phyloP scores from a whole-genome alignment of 2,797 vertebrate genomes.

The Trichosurus vulpecula region DNA sequence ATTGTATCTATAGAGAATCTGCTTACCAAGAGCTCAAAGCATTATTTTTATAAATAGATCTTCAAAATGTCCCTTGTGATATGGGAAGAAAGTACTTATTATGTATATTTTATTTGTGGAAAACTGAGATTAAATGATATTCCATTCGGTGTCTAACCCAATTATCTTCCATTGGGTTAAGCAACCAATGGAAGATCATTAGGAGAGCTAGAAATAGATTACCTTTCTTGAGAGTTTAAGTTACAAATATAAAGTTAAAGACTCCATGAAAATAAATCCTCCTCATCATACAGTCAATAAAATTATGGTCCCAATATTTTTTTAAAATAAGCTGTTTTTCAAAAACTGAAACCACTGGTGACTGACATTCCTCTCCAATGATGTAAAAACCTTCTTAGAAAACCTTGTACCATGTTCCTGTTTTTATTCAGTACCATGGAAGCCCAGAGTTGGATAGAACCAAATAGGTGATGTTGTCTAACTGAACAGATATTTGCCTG shows the following conservation, averaged over 20 bases:
- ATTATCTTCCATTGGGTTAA: not conserved
- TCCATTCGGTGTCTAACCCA: not conserved
- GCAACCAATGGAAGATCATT: not conserved
- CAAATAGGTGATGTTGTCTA: not conserved
- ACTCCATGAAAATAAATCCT: not conserved
- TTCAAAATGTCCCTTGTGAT: constrained; percentile 46
- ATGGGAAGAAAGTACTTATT: not conserved
- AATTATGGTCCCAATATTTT: constrained; percentile 3
- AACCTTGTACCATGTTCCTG: not conserved
- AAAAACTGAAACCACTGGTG: not conserved
- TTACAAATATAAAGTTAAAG: not conserved
- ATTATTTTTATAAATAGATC: constrained; percentile 47
- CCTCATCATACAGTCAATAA: not conserved
- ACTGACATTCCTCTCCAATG: not conserved
- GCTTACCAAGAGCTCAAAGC: constrained; percentile 47
- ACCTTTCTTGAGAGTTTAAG: not conserved
- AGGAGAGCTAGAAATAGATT: not conserved
- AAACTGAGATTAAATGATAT: constrained; percentile 2
- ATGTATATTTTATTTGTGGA: constrained; percentile 26
- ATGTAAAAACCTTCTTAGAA: not conserved
- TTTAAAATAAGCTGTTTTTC: not conserved
- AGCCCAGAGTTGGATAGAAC: not conserved
- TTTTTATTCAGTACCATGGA: not conserved
- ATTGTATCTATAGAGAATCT: constrained; percentile 59
- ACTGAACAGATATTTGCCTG: not conserved